A percentile compares a stretch with the other conserved stretches of the same genome.
phyloP scores from a whole-genome alignment of 2,797 vertebrate genomes.

The Enteromius trimaculatus region DNA sequence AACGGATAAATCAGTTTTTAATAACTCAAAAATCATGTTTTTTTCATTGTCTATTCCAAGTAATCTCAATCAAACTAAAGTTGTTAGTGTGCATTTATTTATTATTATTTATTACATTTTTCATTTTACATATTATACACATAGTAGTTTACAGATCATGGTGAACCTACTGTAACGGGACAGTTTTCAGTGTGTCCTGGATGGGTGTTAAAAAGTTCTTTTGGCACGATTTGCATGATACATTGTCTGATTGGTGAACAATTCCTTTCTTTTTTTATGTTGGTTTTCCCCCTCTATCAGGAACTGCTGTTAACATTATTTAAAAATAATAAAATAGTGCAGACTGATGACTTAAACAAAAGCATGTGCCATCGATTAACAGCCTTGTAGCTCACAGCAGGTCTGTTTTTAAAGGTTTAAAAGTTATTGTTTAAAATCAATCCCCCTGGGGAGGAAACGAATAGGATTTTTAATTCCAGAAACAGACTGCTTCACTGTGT shows the following conservation, averaged over 20 bases:
- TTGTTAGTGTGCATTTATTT: too few species aligned
- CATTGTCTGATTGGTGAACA: not conserved
- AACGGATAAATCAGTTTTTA: too few species aligned
- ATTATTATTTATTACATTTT: too few species aligned
- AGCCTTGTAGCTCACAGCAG: not conserved
- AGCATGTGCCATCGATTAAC: not conserved
- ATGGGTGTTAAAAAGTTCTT: not conserved
- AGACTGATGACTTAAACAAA: not conserved
- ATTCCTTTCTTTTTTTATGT: not conserved
- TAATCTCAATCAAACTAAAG: too few species aligned
- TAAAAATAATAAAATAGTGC: not conserved
- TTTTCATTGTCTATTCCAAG: too few species aligned
- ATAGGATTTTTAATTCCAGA: not conserved
- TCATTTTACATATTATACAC: not conserved
- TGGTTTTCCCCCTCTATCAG: not conserved
- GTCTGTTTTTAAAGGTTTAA: conserved; percentile 8
- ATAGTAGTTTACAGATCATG: not conserved
- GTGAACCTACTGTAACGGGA: not conserved
- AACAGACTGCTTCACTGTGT: not conserved
- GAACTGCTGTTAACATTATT: not conserved
- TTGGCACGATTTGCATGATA: not conserved
- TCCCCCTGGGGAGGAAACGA: not conserved
- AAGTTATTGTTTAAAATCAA: not conserved
- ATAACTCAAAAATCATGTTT: too few species aligned
- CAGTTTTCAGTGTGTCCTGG: not conserved